These are phyloP conservation scores for Peribatodes rhomboidaria DNA, from an alignment of 2,888 invertebrate genomes.

Conservation along the genomic window DNA sequence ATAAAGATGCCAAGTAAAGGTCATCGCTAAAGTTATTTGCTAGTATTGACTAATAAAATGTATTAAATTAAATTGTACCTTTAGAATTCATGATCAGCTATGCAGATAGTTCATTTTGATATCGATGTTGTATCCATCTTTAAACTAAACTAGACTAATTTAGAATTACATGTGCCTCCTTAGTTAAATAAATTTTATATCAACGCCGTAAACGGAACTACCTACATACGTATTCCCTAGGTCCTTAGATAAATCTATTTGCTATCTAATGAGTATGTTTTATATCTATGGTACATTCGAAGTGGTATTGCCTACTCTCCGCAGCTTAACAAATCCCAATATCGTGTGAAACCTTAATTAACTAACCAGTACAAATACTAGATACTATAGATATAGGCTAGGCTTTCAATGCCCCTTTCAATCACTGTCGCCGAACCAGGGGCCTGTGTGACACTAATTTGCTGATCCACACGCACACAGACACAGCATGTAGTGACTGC, in stretches of 20 bases:
- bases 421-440: neutral
- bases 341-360: neutral
- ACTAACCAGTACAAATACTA: neutral
- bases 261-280: too few species aligned
- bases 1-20: slow-evolving; percentile 3
- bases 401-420: slow-evolving; percentile 9
- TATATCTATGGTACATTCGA: too few species aligned
- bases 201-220: too few species aligned
- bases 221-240: too few species aligned
- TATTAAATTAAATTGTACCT: neutral
- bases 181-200: too few species aligned
- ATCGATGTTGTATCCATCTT: too few species aligned
- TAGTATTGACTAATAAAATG: neutral
- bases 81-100: neutral
- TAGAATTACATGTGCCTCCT: too few species aligned
- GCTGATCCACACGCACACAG: slow-evolving; percentile 6
- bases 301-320: too few species aligned
- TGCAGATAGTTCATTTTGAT: neutral
- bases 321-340: neutral
- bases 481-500: neutral
- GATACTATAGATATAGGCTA: neutral
- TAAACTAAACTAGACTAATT: too few species aligned
- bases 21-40: neutral
- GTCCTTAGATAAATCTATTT: too few species aligned
- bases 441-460: neutral